Base-by-base conservation (phyloP, 2,797 vertebrate genomes). In the Scleropages formosus region DNA sequence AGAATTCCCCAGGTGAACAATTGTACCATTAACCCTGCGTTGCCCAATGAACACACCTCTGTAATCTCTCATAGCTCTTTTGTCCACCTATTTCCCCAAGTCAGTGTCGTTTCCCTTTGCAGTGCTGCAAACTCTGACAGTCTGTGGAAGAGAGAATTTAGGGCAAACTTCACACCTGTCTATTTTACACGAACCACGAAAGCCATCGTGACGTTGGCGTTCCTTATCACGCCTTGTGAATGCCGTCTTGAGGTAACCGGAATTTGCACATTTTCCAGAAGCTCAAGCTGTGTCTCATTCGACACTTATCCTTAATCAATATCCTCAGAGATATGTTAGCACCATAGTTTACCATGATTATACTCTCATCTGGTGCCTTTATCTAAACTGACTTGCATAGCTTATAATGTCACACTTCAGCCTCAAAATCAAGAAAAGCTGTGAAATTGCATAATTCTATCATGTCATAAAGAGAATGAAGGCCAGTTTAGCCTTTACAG, bases 361-460 rank as follows among this genome's bases (percentile, higher is more conserved):
- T 22, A 51, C 12, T 16, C 67, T n/a, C 51, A 26, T 22, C 26
- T 49, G 20, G 22, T 24, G 46, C 67, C 46, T 18, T 69, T 69
- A 69, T 69, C n/a, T 20, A 53, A 51, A 69, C 66, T 51, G 66
- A 51, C 67, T 51, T 69, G n/a, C 16, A 24, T 51, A 47, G 47
- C 67, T 69, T 69, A 49, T 69, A 8, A 69, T 69, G 69, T 69
- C 51, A 16, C 22, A 53, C 67, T 69, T 53, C 47, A 44, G 47
- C 39, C 39, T 2, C 6, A 31, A 39, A 39, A 6, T 6, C 31
- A 39, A 39, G n/a, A n/a, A n/a, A 39, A n/a, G n/a, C 31, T 39
- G 39, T 39, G 2, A 6, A 39, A 39, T 31, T 6, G 31, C 31
- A 39, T 6, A 2, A 39, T n/a, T n/a, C n/a, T n/a, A n/a, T n/a